Evolutionary conservation across 2,113 vertebrate genomes (phyloP), one percentile per base, ranked within the genome.

Genomic region (Boleophthalmus pectinirostris): DNA sequence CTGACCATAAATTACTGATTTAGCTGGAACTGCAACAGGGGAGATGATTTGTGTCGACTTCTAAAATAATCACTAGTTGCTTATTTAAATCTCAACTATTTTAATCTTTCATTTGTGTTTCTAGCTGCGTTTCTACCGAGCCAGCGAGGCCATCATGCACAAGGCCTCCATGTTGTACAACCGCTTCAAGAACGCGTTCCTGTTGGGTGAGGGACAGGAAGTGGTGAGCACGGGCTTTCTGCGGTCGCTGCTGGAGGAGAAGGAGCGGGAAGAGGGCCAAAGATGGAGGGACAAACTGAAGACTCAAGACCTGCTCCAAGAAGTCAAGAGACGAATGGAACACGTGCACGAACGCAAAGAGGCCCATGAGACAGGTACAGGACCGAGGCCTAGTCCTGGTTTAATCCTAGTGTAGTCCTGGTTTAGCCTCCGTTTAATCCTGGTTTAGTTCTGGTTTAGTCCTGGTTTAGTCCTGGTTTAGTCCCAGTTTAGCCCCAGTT

Each of bases 151-250:
- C 80, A 93, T 99, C 82, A 98, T 98, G 97, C 95, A 97, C 80
- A 99, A 99, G 70, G 95, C 97, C 46, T 95, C 96, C 13, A 99
- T 99, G 97, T 83, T 98, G 0, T 98, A 98, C 82, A 96, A 96
- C 90, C 97, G 97, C 82, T 98, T 98, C 87, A 99, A 99, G 72
- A 97, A 97, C 69, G 93, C 96, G 91, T 98, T 95, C 91, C 94
- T 99, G 63, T 91, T 96, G 78, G 97, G 96, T 56, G 97, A 98
- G 88, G 94, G 95, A 6, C 96, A 98, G 87, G 96, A 97, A 81
- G 92, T 96, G 83, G 95, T 98, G 86, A 96, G 96, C 2, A 93
- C 96, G 68, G 89, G 95, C 69, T 93, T 96, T 76, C 95, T 98
- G 86, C 94, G 94, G 77, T 95, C 96, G 3, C 94, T 99, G 73